These are phyloP conservation scores for Stegostoma tigrinum DNA, from an alignment of 2,113 vertebrate genomes.

Conservation along the genomic window DNA sequence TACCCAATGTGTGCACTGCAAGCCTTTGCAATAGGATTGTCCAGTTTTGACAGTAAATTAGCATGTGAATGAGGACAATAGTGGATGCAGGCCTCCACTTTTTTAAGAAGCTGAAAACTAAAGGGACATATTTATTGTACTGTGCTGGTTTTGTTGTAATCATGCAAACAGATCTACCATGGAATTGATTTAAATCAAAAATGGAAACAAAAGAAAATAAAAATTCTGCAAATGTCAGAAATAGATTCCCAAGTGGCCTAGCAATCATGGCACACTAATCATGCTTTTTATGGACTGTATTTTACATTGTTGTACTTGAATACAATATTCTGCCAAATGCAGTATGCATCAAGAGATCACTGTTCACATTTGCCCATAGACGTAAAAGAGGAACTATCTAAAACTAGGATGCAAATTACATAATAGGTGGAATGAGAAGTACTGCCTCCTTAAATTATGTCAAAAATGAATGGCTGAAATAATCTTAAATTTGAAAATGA, in stretches of 20 bases:
- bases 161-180: constrained; percentile 26
- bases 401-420: not conserved
- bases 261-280: constrained; percentile 16
- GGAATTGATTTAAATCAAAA: constrained; percentile 24
- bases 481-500: not conserved
- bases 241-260: constrained; percentile 14
- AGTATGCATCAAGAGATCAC: not conserved
- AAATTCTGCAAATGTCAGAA: constrained; percentile 25
- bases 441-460: not conserved
- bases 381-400: not conserved
- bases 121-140: constrained; percentile 33
- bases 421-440: not conserved
- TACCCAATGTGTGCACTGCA: constrained; percentile 94
- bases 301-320: constrained; percentile 32
- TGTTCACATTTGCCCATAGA: constrained; percentile 24
- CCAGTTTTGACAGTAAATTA: constrained; percentile 93
- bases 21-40: constrained; percentile 90
- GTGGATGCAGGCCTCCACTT: constrained; percentile 19
- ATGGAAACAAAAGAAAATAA: constrained; percentile 22
- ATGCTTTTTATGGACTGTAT: not conserved
- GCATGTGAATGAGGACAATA: constrained; percentile 75
- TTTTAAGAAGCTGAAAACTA: not conserved
- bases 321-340: constrained; percentile 15
- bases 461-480: constrained; percentile 15
- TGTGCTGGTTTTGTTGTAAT: constrained; percentile 18